Evolutionary conservation across 2,113 vertebrate genomes (phyloP).

Genomic region (Apeltes quadracus): DNA sequence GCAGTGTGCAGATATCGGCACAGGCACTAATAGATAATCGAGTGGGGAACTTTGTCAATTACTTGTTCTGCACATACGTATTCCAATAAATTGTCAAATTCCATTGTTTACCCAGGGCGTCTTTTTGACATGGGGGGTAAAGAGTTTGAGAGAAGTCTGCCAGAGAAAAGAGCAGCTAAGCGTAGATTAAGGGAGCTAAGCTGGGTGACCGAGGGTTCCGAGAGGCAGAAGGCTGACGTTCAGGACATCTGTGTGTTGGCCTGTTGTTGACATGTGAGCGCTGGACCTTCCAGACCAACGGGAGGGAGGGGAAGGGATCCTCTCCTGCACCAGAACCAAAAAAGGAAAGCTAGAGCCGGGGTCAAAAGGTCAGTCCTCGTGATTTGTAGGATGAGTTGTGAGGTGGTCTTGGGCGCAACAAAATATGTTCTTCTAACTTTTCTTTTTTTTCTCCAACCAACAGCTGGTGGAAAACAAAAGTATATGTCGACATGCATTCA

Average conservation of each 20-base stretch:
- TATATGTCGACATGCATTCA: background rate
- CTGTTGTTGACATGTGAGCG: slow-evolving; percentile 67
- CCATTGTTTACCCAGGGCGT: slow-evolving; percentile 23
- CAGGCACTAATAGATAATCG: background rate
- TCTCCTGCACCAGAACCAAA: slow-evolving; percentile 44
- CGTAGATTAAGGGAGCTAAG: slow-evolving; percentile 75
- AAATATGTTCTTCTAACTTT: background rate
- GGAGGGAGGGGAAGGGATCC: slow-evolving; percentile 5
- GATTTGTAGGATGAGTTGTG: slow-evolving; percentile 26
- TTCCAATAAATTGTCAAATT: background rate
- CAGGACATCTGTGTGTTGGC: slow-evolving; percentile 61
- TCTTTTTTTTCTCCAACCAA: background rate
- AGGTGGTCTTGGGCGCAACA: background rate
- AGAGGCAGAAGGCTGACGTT: slow-evolving; percentile 51
- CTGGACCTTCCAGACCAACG: slow-evolving; percentile 26
- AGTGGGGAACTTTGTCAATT: background rate
- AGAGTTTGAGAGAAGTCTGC: slow-evolving; percentile 49
- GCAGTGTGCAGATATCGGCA: background rate
- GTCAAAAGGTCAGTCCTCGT: slow-evolving; percentile 44
- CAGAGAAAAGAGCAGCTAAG: slow-evolving; percentile 78
- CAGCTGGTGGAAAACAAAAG: background rate
- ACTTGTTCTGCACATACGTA: background rate
- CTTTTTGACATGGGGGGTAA: slow-evolving; percentile 38
- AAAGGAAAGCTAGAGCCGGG: slow-evolving; percentile 57
- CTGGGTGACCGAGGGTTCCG: slow-evolving; percentile 63